Conservation (phyloP, 2,113 vertebrate species). For the Sinocyclocheilus rhinocerous region DNA sequence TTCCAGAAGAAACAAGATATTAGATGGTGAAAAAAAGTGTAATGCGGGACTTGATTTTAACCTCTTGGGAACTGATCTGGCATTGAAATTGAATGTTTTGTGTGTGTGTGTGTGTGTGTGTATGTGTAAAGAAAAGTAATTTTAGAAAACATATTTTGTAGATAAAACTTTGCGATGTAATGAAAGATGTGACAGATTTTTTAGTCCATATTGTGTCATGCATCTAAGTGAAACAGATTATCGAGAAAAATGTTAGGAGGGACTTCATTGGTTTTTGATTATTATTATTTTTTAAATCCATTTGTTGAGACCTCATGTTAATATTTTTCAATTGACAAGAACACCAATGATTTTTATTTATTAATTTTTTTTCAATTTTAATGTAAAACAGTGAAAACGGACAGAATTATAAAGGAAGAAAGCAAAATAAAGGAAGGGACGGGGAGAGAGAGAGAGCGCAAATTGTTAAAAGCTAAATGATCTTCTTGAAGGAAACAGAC, state of each 20-base stretch:
- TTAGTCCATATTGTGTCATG: not conserved
- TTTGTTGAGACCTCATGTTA: not conserved
- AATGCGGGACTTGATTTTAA: not conserved
- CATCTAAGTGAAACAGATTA: not conserved
- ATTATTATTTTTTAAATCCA: not conserved
- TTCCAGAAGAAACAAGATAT: not conserved
- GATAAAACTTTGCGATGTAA: not conserved
- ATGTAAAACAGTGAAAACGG: slow-evolving; percentile 21
- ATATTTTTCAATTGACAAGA: not conserved
- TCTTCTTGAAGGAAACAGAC: slow-evolving; percentile 72
- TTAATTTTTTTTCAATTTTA: not conserved
- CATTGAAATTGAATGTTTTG: no score
- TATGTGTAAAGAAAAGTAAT: slow-evolving; percentile 22
- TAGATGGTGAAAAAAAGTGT: not conserved
- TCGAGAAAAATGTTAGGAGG: not conserved
- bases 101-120: not conserved
- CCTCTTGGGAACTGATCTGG: not conserved
- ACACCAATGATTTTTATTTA: no score
- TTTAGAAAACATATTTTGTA: slow-evolving; percentile 37
- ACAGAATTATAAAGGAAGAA: slow-evolving; percentile 36
- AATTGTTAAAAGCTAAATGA: slow-evolving; percentile 69
- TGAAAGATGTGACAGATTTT: no score
- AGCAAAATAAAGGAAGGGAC: slow-evolving; percentile 1
- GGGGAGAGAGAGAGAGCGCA: not conserved
- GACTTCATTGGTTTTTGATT: not conserved